Percentiles rank a stretch among this genome's conserved stretches.
Conservation (phyloP, 2,797 vertebrate species). For the Chromis chromis region DNA sequence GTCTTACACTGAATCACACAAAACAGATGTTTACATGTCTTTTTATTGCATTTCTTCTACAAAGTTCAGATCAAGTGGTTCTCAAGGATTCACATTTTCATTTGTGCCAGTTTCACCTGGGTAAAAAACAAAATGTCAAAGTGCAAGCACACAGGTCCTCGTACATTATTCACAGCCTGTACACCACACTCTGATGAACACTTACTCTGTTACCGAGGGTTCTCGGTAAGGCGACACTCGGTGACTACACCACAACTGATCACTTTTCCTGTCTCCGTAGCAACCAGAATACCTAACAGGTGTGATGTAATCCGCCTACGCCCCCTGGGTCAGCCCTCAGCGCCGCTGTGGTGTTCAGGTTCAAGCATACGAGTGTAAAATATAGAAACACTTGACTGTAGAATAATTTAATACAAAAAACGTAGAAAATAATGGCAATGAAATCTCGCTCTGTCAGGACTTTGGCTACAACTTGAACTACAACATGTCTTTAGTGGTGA, state of each 20-base stretch:
- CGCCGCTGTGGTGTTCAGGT: not conserved
- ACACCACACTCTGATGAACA: constrained; percentile 19
- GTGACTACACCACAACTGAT: constrained; percentile 43
- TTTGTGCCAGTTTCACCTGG: constrained; percentile 20
- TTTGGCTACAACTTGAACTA: constrained; percentile 17
- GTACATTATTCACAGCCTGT: constrained; percentile 62
- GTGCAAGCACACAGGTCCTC: constrained; percentile 24
- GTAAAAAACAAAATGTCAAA: constrained; percentile 8
- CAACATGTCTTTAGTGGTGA: not conserved
- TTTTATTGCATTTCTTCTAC: constrained; percentile 34
- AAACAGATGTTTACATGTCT: not conserved
- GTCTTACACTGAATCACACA: constrained; percentile 11
- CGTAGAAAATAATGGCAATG: constrained; percentile 14
- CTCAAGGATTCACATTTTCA: constrained; percentile 55
- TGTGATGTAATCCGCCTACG: constrained; percentile 34
- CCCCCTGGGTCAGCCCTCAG: not conserved
- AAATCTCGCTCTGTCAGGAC: not conserved
- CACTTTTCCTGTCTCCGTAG: constrained; percentile 67
- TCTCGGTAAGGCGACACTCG: constrained; percentile 58
- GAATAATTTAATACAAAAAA: constrained; percentile 62
- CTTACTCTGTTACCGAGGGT: constrained; percentile 43
- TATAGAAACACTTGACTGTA: constrained; percentile 22
- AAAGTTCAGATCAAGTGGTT: constrained; percentile 34
- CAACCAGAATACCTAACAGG: constrained; percentile 45
- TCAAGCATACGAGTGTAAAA: not conserved